Percentiles rank a stretch among this genome's conserved stretches.
phyloP scores from a whole-genome alignment of 2,888 invertebrate species.

The Eudemis profundana region DNA sequence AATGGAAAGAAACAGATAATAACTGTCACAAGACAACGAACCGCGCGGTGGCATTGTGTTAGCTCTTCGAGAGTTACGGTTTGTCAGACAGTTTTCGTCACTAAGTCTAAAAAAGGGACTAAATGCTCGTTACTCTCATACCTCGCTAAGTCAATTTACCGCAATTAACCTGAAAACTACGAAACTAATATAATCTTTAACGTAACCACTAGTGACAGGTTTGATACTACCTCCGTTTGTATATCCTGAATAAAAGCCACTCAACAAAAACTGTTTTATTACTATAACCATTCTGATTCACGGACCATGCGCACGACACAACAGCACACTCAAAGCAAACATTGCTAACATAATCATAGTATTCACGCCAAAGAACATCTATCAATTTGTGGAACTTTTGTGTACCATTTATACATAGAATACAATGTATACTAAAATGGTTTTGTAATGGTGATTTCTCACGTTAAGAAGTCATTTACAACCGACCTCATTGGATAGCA shows the following conservation, averaged over 20 bases:
- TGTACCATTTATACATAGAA: no score
- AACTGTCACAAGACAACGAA: no score
- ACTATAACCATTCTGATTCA: conserved; percentile 52
- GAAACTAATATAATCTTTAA: conserved; percentile 40
- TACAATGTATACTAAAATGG: no score
- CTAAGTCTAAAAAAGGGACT: no score
- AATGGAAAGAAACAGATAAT: no score
- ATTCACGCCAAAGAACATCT: conserved; percentile 14
- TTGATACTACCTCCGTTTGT: conserved; percentile 69
- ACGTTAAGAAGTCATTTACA: no score
- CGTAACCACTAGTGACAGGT: conserved; percentile 66
- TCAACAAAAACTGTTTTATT: conserved; percentile 46
- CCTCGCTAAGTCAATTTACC: neutral
- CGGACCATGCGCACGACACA: conserved; percentile 66
- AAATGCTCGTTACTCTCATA: conserved; percentile 2
- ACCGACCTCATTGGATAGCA: no score
- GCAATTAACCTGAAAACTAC: conserved; percentile 28
- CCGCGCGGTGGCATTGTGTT: no score
- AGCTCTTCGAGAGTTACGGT: no score
- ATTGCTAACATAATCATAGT: conserved; percentile 15
- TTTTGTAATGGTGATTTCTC: no score
- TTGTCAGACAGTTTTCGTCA: no score
- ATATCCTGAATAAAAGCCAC: conserved; percentile 64
- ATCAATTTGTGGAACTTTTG: no score
- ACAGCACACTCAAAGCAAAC: conserved; percentile 62